Percentiles rank a stretch among this genome's conserved stretches.
Evolutionary conservation across 2,113 vertebrate species (phyloP).

Genomic region (Microtus oregoni): DNA sequence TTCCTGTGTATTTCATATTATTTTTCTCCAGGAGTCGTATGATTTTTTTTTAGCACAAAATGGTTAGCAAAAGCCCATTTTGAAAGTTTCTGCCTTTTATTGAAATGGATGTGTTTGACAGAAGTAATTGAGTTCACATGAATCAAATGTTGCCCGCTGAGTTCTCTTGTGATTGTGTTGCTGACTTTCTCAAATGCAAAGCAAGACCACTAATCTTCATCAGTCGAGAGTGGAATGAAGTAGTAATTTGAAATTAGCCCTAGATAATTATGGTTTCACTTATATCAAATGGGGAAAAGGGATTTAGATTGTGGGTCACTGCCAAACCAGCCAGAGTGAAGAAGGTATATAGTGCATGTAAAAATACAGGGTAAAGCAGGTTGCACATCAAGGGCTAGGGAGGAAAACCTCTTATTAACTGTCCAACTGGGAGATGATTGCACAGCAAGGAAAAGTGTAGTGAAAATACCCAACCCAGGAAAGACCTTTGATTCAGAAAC

Average conservation of each 20-base stretch:
- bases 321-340: conserved; percentile 64
- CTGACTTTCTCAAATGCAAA: conserved; percentile 72
- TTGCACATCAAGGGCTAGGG: conserved; percentile 65
- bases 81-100: conserved; percentile 74
- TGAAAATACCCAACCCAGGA: conserved; percentile 79
- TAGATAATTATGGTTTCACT: conserved; percentile 72
- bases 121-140: conserved; percentile 76
- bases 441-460: conserved; percentile 81
- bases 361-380: conserved; percentile 69
- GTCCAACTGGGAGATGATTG: conserved; percentile 86
- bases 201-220: conserved; percentile 79
- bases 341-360: conserved; percentile 60
- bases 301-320: conserved; percentile 75
- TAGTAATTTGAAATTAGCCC: conserved; percentile 76
- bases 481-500: conserved; percentile 81
- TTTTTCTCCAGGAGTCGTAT: conserved; percentile 64
- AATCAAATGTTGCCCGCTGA: conserved; percentile 76
- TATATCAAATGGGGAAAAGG: conserved; percentile 75
- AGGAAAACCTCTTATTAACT: conserved; percentile 84
- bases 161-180: conserved; percentile 77
- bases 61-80: conserved; percentile 61
- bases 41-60: conserved; percentile 55
- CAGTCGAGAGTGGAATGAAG: conserved; percentile 70
- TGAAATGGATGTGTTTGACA: conserved; percentile 81
- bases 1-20: conserved; percentile 66